Evolutionary conservation across 2,888 invertebrate genomes (phyloP).

Genomic region (Acronicta alni): DNA sequence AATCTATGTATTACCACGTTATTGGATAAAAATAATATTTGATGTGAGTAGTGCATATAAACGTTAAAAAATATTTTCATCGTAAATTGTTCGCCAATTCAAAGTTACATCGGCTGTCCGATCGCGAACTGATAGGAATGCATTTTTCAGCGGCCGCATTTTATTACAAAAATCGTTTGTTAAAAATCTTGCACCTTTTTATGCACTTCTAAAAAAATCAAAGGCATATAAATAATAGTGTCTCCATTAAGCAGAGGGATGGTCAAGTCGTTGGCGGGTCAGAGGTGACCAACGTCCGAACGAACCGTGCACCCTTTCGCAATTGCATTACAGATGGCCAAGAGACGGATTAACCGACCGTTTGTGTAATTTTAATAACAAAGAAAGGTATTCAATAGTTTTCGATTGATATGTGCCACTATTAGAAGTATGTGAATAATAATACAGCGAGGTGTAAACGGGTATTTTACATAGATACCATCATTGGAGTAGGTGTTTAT

Average conservation of each 20-base stretch:
- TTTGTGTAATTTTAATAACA: conserved; percentile 57
- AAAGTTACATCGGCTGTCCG: too few species aligned
- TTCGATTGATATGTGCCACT: conserved; percentile 35
- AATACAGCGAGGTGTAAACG: not conserved
- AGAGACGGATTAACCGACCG: conserved; percentile 46
- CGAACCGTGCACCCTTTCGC: conserved; percentile 77
- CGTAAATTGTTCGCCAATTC: too few species aligned
- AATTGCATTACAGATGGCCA: conserved; percentile 60
- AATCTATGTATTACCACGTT: too few species aligned
- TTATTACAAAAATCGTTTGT: conserved; percentile 2
- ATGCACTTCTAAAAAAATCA: conserved; percentile 47
- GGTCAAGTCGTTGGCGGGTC: conserved; percentile 76
- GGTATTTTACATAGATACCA: not conserved
- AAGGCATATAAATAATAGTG: conserved; percentile 44
- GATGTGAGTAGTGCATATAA: too few species aligned
- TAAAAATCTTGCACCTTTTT: conserved; percentile 24
- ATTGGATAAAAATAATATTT: too few species aligned
- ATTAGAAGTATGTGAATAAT: conserved; percentile 3
- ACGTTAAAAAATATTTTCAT: too few species aligned
- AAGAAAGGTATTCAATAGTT: conserved; percentile 28
- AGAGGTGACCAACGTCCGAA: conserved; percentile 84
- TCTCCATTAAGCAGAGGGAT: conserved; percentile 36
- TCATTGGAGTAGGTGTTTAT: not conserved
- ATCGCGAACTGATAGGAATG: too few species aligned
- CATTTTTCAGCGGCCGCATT: too few species aligned